Evolutionary conservation across 2,797 vertebrate species (phyloP), one percentile per base, ranked within the genome.

Genomic region (Zenarchopterus dispar): DNA sequence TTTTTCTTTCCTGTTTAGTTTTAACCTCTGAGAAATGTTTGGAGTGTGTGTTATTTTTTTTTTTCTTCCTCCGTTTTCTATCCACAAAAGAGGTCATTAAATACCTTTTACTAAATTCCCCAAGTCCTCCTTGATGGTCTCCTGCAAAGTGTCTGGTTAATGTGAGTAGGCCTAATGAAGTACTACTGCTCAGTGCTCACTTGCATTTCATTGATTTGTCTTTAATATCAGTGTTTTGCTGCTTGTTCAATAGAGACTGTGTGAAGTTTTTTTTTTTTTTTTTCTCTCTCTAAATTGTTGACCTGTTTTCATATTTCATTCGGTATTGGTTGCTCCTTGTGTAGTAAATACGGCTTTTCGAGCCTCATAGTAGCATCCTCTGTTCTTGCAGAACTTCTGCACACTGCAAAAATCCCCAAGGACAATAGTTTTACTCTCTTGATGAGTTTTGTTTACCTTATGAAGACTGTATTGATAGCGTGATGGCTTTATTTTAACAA

Each of bases 31-130:
- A 55, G 42, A 67, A 82, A 84, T 85, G 56, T 87, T 85, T 75
- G 70, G 66, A 46, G 65, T 82, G 75, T 85, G 77, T 80, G 50
- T 62, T 28, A 31, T 33, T 19, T 46, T 39, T 42, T 16, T 41
- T 16, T 8, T 24, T 50, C 42, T 78, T 82, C 67, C 28, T 33
- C 11, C 16, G 67, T 78, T 79, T 82, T 39, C 36, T 39, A 15
- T 39, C 36, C 36, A 80, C 77, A 91, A 92, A 88, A 84, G 88
- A 91, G 88, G 86, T 92, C 74, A 90, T 93, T 93, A 89, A 91
- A 92, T 67, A 74, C 58, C 74, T 91, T 92, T 92, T 88, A 87
- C 81, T 83, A 85, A 84, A 86, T 64, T 73, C 58, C 75, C 80
- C 46, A 74, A 56, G 62, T 81, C 65, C 49, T 77, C 70, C 63